Conservation (phyloP, 2,797 vertebrate species). For the Scleropages formosus region DNA sequence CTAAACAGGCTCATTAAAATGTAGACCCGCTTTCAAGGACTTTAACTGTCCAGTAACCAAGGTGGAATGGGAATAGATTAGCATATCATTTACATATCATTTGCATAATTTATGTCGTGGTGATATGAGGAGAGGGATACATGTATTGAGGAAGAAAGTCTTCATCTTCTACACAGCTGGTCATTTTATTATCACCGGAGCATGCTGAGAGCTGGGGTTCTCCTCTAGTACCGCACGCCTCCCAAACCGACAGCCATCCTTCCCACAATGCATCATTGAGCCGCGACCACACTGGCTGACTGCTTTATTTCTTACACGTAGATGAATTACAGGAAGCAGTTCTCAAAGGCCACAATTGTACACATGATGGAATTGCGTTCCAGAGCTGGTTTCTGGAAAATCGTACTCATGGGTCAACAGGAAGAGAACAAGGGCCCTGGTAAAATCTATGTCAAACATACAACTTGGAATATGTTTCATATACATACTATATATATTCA, state of each 20-base stretch:
- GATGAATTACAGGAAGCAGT: not conserved
- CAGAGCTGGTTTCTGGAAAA: too few species aligned
- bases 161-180: slow-evolving; percentile 2
- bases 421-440: too few species aligned
- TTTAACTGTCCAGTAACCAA: slow-evolving; percentile 7
- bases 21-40: not conserved
- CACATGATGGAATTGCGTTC: too few species aligned
- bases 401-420: too few species aligned
- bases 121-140: not conserved
- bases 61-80: not conserved
- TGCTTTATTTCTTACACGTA: too few species aligned
- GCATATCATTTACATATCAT: slow-evolving; percentile 22
- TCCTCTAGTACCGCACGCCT: too few species aligned
- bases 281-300: too few species aligned
- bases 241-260: not conserved
- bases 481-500: too few species aligned
- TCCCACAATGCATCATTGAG: not conserved
- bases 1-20: not conserved
- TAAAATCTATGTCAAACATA: too few species aligned
- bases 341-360: not conserved
- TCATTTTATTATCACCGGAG: not conserved
- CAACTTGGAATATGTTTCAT: too few species aligned
- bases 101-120: slow-evolving; percentile 1
- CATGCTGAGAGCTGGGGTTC: not conserved
- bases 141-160: too few species aligned